A percentile compares a stretch with the other conserved stretches of the same genome.
These are phyloP conservation scores for Meandrina meandrites DNA, from an alignment of 92 coral and sea anemone genomes.

Conservation along the genomic window DNA sequence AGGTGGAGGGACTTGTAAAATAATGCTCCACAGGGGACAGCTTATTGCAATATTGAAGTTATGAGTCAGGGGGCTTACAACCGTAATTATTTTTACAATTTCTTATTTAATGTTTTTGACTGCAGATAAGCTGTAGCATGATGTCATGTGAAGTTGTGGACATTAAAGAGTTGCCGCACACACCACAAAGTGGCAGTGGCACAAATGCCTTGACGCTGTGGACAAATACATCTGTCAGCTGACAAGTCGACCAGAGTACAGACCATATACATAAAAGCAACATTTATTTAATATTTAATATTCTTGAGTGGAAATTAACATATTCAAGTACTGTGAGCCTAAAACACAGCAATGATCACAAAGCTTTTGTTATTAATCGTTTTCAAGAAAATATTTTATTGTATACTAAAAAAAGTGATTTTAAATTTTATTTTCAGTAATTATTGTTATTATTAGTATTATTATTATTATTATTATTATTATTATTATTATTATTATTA, in stretches of 20 bases:
- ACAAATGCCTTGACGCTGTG: background rate
- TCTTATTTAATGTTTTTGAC: background rate
- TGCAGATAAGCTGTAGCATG: constrained; percentile 62
- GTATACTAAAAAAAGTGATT: background rate
- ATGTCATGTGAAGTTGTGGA: constrained; percentile 87
- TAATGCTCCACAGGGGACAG: no score
- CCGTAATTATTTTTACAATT: background rate
- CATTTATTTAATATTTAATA: background rate
- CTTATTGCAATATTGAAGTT: background rate
- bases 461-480: no score
- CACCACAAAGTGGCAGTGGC: constrained; percentile 39
- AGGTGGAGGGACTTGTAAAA: no score
- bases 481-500: no score
- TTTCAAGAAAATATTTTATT: background rate
- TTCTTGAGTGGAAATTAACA: background rate
- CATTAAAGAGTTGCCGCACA: constrained; percentile 72
- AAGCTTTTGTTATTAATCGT: background rate
- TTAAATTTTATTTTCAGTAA: no score
- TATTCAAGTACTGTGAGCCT: background rate
- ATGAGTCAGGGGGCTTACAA: background rate
- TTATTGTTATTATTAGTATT: no score
- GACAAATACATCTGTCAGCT: constrained; percentile 34
- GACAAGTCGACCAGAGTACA: background rate
- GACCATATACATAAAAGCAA: background rate
- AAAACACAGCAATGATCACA: background rate